Percentiles rank a stretch among this genome's conserved stretches.
phyloP scores from a whole-genome alignment of 2,797 vertebrate genomes.

The Xyrichtys novacula region DNA sequence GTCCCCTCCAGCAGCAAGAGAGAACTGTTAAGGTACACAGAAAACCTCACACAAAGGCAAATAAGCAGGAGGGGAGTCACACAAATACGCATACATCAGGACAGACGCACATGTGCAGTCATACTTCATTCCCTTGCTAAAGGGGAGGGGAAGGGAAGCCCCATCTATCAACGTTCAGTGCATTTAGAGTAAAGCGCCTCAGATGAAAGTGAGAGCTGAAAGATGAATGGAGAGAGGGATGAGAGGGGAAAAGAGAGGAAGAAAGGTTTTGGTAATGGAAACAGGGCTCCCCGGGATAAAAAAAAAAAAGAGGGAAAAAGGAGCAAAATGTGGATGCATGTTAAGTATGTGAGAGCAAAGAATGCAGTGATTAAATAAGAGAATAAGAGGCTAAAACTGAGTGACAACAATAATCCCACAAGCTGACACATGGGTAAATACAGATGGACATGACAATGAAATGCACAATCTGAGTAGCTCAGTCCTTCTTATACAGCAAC shows the following conservation, averaged over 20 bases:
- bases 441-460: constrained; percentile 72
- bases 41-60: constrained; percentile 31
- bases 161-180: constrained; percentile 72
- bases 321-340: constrained; percentile 27
- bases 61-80: constrained; percentile 42
- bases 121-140: constrained; percentile 57
- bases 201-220: constrained; percentile 68
- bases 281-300: constrained; percentile 7
- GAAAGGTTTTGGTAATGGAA: constrained; percentile 40
- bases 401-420: constrained; percentile 70
- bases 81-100: constrained; percentile 27
- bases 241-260: constrained; percentile 49
- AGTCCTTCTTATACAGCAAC: constrained; percentile 65
- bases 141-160: constrained; percentile 55
- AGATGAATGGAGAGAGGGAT: constrained; percentile 67
- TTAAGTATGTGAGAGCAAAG: constrained; percentile 50
- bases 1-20: constrained; percentile 36
- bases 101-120: constrained; percentile 29
- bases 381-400: constrained; percentile 63
- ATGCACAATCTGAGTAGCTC: constrained; percentile 64
- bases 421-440: constrained; percentile 75
- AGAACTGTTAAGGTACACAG: constrained; percentile 38
- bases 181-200: constrained; percentile 69
- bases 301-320: not conserved
- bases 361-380: constrained; percentile 61